Evolutionary conservation across 2,113 vertebrate genomes (phyloP).

Genomic region (Salvelinus sp.): DNA sequence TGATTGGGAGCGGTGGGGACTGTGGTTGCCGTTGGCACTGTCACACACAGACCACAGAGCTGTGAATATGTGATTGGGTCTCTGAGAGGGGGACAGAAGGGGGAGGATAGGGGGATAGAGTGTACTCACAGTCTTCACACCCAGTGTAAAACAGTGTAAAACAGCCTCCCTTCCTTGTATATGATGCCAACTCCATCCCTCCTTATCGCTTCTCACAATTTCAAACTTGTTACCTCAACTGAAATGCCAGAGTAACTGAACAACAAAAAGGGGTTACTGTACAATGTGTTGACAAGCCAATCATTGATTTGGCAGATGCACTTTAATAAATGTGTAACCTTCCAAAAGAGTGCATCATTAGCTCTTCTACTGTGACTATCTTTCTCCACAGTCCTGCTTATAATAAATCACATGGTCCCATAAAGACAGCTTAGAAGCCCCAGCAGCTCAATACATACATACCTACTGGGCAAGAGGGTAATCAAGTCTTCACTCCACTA

Average conservation of each 20-base stretch:
- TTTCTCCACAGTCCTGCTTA: not conserved
- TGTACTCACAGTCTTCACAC: too few relatives aligned
- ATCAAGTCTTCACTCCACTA: not conserved
- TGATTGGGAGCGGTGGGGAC: slow-evolving; percentile 30
- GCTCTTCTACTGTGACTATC: not conserved
- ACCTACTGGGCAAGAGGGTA: too few relatives aligned
- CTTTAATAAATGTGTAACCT: slow-evolving; percentile 13
- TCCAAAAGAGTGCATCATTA: slow-evolving; percentile 1
- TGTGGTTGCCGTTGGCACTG: slow-evolving; percentile 46
- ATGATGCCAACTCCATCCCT: slow-evolving; percentile 60
- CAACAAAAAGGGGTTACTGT: slow-evolving; percentile 41
- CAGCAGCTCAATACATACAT: slow-evolving; percentile 1
- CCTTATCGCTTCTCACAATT: slow-evolving; percentile 71
- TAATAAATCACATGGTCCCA: not conserved
- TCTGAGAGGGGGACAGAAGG: too few relatives aligned
- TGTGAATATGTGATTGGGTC: too few relatives aligned
- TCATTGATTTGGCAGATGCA: slow-evolving; percentile 49
- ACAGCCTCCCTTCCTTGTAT: slow-evolving; percentile 52
- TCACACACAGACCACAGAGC: slow-evolving; percentile 36
- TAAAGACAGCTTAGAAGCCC: not conserved
- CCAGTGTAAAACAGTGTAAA: not conserved
- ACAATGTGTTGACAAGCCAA: slow-evolving; percentile 50
- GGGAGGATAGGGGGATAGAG: too few relatives aligned
- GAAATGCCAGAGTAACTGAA: slow-evolving; percentile 57
- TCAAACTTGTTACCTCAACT: slow-evolving; percentile 66